A percentile compares a stretch with the other conserved stretches of the same genome.
Evolutionary conservation across 2,888 invertebrate genomes (phyloP).

Genomic region (Chloroclysta siterata): DNA sequence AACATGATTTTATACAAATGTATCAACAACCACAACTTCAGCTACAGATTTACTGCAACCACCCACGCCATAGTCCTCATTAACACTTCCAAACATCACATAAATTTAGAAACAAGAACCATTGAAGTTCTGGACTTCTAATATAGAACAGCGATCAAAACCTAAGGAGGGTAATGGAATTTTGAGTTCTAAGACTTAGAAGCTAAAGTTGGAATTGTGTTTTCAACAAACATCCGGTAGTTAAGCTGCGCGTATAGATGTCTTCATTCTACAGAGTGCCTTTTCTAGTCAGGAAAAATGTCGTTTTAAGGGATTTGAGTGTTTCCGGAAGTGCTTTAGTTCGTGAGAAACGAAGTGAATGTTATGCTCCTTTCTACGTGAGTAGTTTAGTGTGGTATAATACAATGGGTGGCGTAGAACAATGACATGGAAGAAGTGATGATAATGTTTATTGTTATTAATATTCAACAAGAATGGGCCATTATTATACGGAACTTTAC

Average conservation of each 20-base stretch:
- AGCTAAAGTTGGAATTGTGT: constrained; percentile 24
- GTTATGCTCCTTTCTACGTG: constrained; percentile 22
- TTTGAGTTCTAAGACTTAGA: constrained; percentile 16
- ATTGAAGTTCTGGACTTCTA: constrained; percentile 47
- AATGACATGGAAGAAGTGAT: constrained; percentile 11
- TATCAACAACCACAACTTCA: constrained; percentile 43
- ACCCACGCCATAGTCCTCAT: constrained; percentile 50
- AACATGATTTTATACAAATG: constrained; percentile 41
- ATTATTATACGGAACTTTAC: constrained; percentile 7
- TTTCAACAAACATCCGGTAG: constrained; percentile 67
- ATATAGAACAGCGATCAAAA: constrained; percentile 41
- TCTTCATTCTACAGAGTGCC: constrained; percentile 63
- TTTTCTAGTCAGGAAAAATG: constrained; percentile 62
- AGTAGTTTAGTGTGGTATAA: constrained; percentile 8
- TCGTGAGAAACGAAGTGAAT: constrained; percentile 29
- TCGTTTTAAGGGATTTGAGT: constrained; percentile 34
- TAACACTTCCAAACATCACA: constrained; percentile 50
- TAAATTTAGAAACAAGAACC: constrained; percentile 50
- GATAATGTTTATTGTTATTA: constrained; percentile 14
- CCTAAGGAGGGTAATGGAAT: constrained; percentile 12
- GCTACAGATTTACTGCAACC: constrained; percentile 42
- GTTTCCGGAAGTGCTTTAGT: constrained; percentile 42
- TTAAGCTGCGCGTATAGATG: constrained; percentile 47
- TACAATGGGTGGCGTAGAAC: constrained; percentile 16
- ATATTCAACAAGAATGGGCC: constrained; percentile 13